phyloP scores from a whole-genome alignment of 2,888 invertebrate genomes.

The Drosophila stalkeri region DNA sequence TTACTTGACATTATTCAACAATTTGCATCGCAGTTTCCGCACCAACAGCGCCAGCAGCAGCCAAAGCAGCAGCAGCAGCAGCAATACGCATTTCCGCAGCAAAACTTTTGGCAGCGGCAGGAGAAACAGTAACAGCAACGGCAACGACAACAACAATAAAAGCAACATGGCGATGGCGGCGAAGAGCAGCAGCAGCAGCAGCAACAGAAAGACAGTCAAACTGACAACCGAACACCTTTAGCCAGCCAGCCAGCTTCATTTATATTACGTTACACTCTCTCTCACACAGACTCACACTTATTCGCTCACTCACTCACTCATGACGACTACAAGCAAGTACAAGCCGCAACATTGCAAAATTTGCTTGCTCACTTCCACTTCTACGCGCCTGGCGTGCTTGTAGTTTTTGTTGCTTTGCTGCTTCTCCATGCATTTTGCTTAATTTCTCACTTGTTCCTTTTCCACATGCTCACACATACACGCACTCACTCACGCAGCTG shows the following conservation, averaged over 20 bases:
- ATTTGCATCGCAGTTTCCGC: slow-evolving; percentile 73
- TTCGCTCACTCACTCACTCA: slow-evolving; percentile 24
- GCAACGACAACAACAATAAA: slow-evolving; percentile 17
- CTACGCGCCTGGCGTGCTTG: slow-evolving; percentile 34
- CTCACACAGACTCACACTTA: slow-evolving; percentile 17
- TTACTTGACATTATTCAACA: slow-evolving; percentile 75
- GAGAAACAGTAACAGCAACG: slow-evolving; percentile 19
- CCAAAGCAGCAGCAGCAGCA: slow-evolving; percentile 44
- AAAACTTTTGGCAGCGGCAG: slow-evolving; percentile 61
- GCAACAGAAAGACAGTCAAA: slow-evolving; percentile 27
- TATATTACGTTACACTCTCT: slow-evolving; percentile 44
- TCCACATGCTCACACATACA: slow-evolving; percentile 27
- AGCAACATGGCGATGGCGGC: slow-evolving; percentile 15
- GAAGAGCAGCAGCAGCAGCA: slow-evolving; percentile 19
- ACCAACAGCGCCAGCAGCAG: slow-evolving; percentile 17
- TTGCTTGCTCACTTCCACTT: slow-evolving; percentile 69
- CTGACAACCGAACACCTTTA: slow-evolving; percentile 62
- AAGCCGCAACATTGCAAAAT: slow-evolving; percentile 62
- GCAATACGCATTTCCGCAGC: slow-evolving; percentile 59
- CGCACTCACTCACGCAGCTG: slow-evolving; percentile 35
- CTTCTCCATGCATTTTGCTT: slow-evolving; percentile 53
- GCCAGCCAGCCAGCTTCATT: slow-evolving; percentile 50
- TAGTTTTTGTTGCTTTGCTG: slow-evolving; percentile 19
- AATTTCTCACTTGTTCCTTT: slow-evolving; percentile 70
- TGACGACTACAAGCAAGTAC: slow-evolving; percentile 22